A percentile compares a stretch with the other conserved stretches of the same genome.
Evolutionary conservation across 2,888 invertebrate species (phyloP).

Genomic region (Julus scanicus): DNA sequence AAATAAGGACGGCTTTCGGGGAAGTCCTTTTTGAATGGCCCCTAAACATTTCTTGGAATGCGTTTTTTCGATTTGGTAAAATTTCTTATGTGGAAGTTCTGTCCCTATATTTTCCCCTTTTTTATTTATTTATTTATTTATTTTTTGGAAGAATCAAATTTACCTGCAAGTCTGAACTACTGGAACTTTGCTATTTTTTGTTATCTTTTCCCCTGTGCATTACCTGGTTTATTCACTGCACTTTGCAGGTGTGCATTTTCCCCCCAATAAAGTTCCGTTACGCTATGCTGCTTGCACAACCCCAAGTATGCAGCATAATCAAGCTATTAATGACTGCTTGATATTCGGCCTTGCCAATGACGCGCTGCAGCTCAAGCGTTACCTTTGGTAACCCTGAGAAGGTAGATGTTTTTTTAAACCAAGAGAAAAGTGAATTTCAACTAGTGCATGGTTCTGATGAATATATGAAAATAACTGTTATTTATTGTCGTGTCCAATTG

Average conservation of each 20-base stretch:
- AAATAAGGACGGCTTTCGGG: no score
- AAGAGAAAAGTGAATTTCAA: neutral
- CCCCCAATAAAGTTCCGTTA: neutral
- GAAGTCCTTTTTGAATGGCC: no score
- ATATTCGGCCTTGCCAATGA: constrained; percentile 41
- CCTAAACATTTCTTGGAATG: no score
- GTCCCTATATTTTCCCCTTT: neutral
- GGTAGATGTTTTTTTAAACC: neutral
- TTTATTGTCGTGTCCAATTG: neutral
- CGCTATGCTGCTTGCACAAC: constrained; percentile 45
- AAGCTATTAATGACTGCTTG: constrained; percentile 34
- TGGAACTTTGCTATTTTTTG: neutral
- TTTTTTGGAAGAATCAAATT: neutral
- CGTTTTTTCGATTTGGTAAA: neutral
- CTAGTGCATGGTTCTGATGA: neutral
- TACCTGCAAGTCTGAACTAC: neutral
- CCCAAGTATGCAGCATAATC: constrained; percentile 36
- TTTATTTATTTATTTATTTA: neutral
- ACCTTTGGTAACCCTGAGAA: constrained; percentile 26
- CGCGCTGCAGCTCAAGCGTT: constrained; percentile 28
- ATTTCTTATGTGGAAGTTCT: neutral
- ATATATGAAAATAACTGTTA: neutral
- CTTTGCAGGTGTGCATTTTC: constrained; percentile 19
- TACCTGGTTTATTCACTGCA: neutral
- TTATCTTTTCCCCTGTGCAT: neutral